phyloP scores from a whole-genome alignment of 1,140 invertebrate species.

The Drosophila setifemur region DNA sequence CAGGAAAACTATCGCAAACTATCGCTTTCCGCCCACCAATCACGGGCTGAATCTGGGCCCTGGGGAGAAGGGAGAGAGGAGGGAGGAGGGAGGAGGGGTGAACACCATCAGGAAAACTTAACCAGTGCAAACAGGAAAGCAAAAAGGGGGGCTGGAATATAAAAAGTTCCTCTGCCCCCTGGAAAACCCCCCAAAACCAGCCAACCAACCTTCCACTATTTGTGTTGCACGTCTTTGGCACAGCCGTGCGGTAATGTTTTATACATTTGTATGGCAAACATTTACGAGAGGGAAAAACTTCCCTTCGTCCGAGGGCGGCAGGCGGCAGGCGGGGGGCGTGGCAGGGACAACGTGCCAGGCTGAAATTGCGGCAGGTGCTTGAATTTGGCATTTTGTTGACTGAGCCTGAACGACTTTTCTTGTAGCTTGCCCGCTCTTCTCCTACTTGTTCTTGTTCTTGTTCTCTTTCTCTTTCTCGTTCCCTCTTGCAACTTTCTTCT shows the following conservation, averaged over 20 bases:
- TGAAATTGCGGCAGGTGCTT: conserved; percentile 76
- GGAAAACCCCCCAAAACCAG: neutral
- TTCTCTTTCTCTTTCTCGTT: neutral
- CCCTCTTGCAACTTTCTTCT: neutral
- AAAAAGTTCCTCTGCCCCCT: conserved; percentile 5
- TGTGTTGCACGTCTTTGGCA: conserved; percentile 62
- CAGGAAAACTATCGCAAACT: conserved; percentile 14
- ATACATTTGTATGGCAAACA: conserved; percentile 66
- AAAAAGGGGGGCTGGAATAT: conserved; percentile 5
- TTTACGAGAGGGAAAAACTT: conserved; percentile 42
- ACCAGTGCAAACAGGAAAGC: conserved; percentile 47
- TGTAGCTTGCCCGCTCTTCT: too few relatives aligned
- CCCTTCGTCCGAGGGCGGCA: neutral
- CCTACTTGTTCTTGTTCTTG: neutral
- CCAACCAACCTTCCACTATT: conserved; percentile 14
- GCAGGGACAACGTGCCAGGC: conserved; percentile 64
- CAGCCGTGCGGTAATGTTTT: conserved; percentile 58
- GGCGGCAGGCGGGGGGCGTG: neutral
- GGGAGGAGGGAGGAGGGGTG: neutral
- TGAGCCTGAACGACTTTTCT: conserved; percentile 71
- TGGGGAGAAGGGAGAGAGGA: neutral
- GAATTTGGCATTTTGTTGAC: conserved; percentile 78
- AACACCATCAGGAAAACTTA: conserved; percentile 17
- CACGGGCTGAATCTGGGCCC: neutral
- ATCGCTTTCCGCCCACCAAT: conserved; percentile 12